Percentiles rank a stretch among this genome's conserved stretches.
These are phyloP conservation scores for Chrysodeixis includens DNA, from an alignment of 2,888 invertebrate species.

Conservation along the genomic window DNA sequence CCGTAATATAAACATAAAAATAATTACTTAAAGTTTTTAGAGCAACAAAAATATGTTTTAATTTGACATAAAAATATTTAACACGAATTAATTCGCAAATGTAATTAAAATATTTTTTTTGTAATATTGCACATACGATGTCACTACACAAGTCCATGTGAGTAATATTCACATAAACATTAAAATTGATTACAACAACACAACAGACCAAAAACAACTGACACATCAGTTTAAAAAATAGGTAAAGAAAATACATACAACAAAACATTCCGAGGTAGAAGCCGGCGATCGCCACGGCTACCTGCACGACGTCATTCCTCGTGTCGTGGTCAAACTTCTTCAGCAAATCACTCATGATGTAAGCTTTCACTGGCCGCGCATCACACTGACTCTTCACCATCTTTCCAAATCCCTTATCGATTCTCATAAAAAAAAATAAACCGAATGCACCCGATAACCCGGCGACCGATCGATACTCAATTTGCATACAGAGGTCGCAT, in stretches of 20 bases:
- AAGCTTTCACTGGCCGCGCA: conserved; percentile 78
- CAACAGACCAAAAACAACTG: background rate
- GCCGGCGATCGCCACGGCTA: conserved; percentile 76
- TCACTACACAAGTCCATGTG: too few species aligned
- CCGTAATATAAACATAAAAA: too few species aligned
- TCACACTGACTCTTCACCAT: conserved; percentile 84
- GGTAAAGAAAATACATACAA: conserved; percentile 73
- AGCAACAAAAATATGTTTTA: too few species aligned
- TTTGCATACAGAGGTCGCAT: conserved; percentile 72
- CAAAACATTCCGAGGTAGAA: conserved; percentile 83
- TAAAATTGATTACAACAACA: conserved; percentile 3
- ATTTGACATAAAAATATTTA: too few species aligned
- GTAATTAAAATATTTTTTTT: too few species aligned
- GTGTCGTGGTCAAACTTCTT: conserved; percentile 81
- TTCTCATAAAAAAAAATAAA: conserved; percentile 61
- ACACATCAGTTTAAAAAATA: conserved; percentile 21
- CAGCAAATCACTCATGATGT: conserved; percentile 86
- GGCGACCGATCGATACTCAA: conserved; percentile 70
- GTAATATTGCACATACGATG: too few species aligned
- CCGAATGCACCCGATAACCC: conserved; percentile 82
- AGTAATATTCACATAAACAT: background rate
- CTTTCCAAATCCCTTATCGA: conserved; percentile 62
- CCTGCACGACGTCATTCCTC: conserved; percentile 79
- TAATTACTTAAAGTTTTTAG: too few species aligned
- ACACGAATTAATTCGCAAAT: too few species aligned